Conservation (phyloP, 2,888 invertebrate species). For the Ypsolopha scabrella region DNA sequence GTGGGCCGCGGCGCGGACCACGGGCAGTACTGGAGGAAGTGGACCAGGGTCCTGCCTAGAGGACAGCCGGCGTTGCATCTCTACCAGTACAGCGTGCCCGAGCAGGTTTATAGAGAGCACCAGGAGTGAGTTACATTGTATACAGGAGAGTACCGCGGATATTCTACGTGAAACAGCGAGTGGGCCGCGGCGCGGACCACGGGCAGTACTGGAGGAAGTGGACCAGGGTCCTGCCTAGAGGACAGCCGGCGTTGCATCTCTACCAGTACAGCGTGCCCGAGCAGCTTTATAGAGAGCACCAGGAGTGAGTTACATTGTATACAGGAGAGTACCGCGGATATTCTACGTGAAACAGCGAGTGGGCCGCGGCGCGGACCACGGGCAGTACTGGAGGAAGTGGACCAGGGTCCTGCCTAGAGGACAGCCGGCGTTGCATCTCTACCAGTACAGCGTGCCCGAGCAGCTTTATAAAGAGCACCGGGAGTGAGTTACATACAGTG, state of each 20-base stretch:
- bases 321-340: constrained; percentile 71
- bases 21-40: constrained; percentile 82
- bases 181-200: no score
- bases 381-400: constrained; percentile 87
- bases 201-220: constrained; percentile 88
- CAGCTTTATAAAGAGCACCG: constrained; percentile 80
- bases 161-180: no score
- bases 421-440: constrained; percentile 84
- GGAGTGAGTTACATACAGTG: constrained; percentile 66
- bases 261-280: constrained; percentile 95
- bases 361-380: no score
- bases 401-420: constrained; percentile 88
- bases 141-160: constrained; percentile 74
- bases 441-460: constrained; percentile 93
- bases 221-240: constrained; percentile 86
- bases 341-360: no score
- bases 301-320: constrained; percentile 64
- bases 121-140: constrained; percentile 68
- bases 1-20: no score
- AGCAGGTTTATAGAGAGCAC: constrained; percentile 82
- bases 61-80: constrained; percentile 72
- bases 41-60: constrained; percentile 23
- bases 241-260: constrained; percentile 83
- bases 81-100: constrained; percentile 92
- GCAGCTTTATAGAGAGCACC: constrained; percentile 80